Percentiles rank a stretch among this genome's conserved stretches.
Evolutionary conservation across 2,113 vertebrate species (phyloP).

Genomic region (Urocynchramus pylzowi): DNA sequence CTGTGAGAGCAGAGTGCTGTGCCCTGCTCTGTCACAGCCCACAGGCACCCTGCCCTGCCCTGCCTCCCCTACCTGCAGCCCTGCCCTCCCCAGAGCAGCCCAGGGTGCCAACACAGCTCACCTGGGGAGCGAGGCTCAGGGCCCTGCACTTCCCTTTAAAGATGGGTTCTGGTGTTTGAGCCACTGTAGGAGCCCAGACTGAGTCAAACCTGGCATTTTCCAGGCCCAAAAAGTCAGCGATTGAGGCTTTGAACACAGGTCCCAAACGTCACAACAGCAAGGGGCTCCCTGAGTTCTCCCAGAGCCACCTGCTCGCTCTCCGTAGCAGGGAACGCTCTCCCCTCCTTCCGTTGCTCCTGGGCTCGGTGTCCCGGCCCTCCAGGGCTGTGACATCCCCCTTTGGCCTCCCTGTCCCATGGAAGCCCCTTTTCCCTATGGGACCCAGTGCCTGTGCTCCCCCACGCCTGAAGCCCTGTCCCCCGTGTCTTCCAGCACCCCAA

Average conservation of each 20-base stretch:
- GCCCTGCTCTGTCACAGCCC: neutral
- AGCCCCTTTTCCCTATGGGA: accelerated
- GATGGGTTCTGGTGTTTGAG: neutral
- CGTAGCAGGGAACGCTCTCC: accelerated
- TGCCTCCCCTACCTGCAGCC: neutral
- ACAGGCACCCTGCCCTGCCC: neutral
- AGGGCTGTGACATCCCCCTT: neutral
- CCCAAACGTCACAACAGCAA: neutral
- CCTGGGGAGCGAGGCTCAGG: accelerated
- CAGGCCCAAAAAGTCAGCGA: neutral
- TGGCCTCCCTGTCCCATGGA: neutral
- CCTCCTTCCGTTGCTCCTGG: neutral
- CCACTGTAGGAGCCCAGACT: neutral
- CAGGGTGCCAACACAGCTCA: accelerated
- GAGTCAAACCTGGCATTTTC: neutral
- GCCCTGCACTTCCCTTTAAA: neutral
- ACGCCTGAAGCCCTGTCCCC: neutral
- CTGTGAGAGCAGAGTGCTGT: accelerated
- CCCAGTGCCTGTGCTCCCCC: neutral
- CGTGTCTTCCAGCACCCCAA: slow-evolving; percentile 21
- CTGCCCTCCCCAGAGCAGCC: neutral
- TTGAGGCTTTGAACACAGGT: neutral
- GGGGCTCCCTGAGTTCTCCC: neutral
- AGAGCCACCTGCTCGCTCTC: neutral
- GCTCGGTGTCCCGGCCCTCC: neutral